Percentiles rank a stretch among this genome's conserved stretches.
These are phyloP conservation scores for Salticus scenicus DNA, from an alignment of 2,888 invertebrate genomes.

Conservation along the genomic window DNA sequence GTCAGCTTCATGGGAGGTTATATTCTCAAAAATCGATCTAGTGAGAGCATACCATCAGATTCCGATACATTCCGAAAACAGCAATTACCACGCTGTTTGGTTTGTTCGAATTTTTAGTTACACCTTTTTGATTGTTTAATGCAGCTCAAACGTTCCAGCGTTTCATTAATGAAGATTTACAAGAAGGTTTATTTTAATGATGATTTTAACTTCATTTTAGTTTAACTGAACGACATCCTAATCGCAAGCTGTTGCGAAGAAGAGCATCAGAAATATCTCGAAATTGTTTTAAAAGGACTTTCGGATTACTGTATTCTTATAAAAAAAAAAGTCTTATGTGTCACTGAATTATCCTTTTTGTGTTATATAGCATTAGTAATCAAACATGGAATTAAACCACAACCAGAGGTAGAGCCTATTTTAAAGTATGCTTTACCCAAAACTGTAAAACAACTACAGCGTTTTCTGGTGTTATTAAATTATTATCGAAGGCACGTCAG, in stretches of 20 bases:
- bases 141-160: too few relatives aligned
- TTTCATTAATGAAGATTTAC: too few relatives aligned
- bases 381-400: background rate
- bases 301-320: too few relatives aligned
- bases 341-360: background rate
- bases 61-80: too few relatives aligned
- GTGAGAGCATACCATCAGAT: too few relatives aligned
- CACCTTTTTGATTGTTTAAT: too few relatives aligned
- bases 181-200: too few relatives aligned
- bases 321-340: background rate
- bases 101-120: too few relatives aligned
- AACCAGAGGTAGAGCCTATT: background rate
- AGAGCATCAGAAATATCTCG: background rate
- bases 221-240: constrained; percentile 10
- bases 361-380: constrained; percentile 3
- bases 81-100: too few relatives aligned
- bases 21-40: too few relatives aligned
- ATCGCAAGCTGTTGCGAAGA: too few relatives aligned
- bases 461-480: background rate
- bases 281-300: background rate
- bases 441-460: background rate
- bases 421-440: background rate
- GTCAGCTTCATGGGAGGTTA: too few relatives aligned
- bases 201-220: constrained; percentile 2
- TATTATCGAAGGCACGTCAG: background rate